A percentile compares a stretch with the other conserved stretches of the same genome.
Evolutionary conservation across 1,140 invertebrate genomes (phyloP).

Genomic region (Apis mellifera): Amel_HAv3.1 CM009931.2:12161501-12162000

Average conservation of each 20-base stretch:
- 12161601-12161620: neutral
- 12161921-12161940: neutral
- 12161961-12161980: neutral
- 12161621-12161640: neutral
- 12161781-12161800: neutral
- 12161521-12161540: too few species aligned
- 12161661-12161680: too few species aligned
- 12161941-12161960: constrained; percentile 30
- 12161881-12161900: neutral
- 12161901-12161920: neutral
- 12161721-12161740: too few species aligned
- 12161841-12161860: neutral
- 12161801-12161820: neutral
- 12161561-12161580: too few species aligned
- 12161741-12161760: too few species aligned
- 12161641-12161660: too few species aligned
- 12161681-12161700: too few species aligned
- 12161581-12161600: neutral
- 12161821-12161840: neutral
- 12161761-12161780: too few species aligned
- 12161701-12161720: too few species aligned
- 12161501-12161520: too few species aligned
- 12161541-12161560: too few species aligned
- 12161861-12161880: constrained; percentile 6
- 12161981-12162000: constrained; percentile 11